These are phyloP conservation scores for Gallirallus australis DNA, from an alignment of 2,797 vertebrate species.

Conservation along the genomic window DNA sequence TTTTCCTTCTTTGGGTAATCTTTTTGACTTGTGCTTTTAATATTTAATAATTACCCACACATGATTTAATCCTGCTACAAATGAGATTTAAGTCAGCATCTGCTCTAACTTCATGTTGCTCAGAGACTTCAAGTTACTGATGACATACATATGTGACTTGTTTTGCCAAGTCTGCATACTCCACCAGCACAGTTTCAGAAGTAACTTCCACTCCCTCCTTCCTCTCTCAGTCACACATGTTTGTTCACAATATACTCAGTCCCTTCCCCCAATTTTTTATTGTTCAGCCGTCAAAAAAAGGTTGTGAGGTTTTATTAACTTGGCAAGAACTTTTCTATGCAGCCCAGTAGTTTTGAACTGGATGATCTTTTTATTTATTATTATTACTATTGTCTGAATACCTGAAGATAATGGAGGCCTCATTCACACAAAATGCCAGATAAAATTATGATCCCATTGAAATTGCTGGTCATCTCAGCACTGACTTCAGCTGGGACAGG, in stretches of 20 bases:
- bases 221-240: not conserved
- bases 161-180: constrained; percentile 32
- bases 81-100: constrained; percentile 70
- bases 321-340: not conserved
- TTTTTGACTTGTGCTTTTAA: constrained; percentile 70
- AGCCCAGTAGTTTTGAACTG: not conserved
- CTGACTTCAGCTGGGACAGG: not conserved
- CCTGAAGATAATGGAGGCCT: not conserved
- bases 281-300: not conserved
- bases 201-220: constrained; percentile 1
- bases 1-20: constrained; percentile 65
- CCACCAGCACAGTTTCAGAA: not conserved
- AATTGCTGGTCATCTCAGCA: not conserved
- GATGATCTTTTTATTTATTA: not conserved
- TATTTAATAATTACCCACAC: constrained; percentile 71
- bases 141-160: constrained; percentile 56
- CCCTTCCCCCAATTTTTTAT: not conserved
- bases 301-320: not conserved
- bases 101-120: constrained; percentile 58
- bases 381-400: not conserved
- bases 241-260: not conserved
- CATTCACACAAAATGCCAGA: not conserved
- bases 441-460: not conserved
- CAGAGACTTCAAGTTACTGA: constrained; percentile 44
- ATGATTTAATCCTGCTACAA: constrained; percentile 62